phyloP scores from a whole-genome alignment of 2,113 vertebrate species.

The Forbesichthys papilliferus region DNA sequence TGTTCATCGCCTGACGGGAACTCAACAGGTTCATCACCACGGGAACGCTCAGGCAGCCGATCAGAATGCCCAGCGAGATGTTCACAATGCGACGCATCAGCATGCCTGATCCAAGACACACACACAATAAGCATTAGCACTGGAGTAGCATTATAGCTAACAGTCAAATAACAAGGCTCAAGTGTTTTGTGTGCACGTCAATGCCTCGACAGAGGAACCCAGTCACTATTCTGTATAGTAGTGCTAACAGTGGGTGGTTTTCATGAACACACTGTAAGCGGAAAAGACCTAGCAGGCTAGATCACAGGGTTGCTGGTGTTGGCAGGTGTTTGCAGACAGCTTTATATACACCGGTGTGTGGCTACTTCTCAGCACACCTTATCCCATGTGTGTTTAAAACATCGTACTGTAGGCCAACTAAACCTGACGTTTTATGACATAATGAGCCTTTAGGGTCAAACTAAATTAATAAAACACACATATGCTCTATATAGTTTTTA shows the following conservation, averaged over 20 bases:
- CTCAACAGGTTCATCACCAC: conserved; percentile 90
- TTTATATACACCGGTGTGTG: conserved; percentile 26
- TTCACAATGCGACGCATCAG: conserved; percentile 78
- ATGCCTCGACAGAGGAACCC: neutral
- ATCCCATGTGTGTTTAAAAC: conserved; percentile 37
- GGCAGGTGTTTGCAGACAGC: conserved; percentile 20
- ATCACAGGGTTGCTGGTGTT: conserved; percentile 19
- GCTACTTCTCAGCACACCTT: neutral
- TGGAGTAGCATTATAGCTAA: too few species aligned
- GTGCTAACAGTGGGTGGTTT: neutral
- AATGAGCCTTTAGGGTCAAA: conserved; percentile 15
- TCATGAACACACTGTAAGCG: conserved; percentile 18
- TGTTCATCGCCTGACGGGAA: conserved; percentile 91
- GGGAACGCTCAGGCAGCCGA: conserved; percentile 87
- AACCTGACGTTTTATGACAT: conserved; percentile 13
- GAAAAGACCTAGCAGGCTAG: conserved; percentile 18
- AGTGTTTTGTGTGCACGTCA: neutral
- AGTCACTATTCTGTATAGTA: neutral
- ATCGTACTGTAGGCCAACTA: conserved; percentile 25
- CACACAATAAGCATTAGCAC: neutral
- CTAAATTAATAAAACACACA: conserved; percentile 32
- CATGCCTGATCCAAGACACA: conserved; percentile 61
- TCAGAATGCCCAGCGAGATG: conserved; percentile 80
- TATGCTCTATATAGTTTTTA: conserved; percentile 17
- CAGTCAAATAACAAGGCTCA: too few species aligned